phyloP scores from a whole-genome alignment of 2,113 vertebrate species.

The Chaetodon trifascialis region DNA sequence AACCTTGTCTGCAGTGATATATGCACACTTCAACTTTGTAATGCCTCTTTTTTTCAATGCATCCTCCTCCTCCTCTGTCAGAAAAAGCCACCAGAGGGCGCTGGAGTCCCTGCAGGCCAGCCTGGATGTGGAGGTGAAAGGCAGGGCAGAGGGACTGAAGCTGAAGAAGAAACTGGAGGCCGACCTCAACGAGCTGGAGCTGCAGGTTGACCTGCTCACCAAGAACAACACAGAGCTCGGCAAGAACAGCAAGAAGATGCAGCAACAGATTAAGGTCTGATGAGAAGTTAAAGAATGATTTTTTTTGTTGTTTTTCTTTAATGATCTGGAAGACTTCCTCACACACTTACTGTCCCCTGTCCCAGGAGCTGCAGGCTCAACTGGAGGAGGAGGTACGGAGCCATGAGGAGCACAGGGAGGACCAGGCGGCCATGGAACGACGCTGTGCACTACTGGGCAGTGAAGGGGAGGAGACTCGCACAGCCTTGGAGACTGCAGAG shows the following conservation, averaged over 20 bases:
- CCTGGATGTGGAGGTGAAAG: conserved; percentile 84
- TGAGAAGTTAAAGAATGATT: neutral
- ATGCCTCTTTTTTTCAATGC: neutral
- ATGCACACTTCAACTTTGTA: neutral
- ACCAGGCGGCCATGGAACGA: conserved; percentile 79
- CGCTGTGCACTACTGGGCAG: conserved; percentile 78
- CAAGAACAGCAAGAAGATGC: conserved; percentile 85
- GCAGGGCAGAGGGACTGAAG: conserved; percentile 77
- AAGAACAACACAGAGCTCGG: conserved; percentile 82
- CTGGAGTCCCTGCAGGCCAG: conserved; percentile 85
- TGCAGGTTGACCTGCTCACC: conserved; percentile 82
- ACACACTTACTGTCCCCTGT: neutral
- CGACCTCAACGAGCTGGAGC: conserved; percentile 82
- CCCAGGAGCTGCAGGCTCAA: conserved; percentile 85
- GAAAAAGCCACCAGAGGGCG: conserved; percentile 85
- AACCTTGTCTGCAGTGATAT: neutral
- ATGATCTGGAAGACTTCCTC: neutral
- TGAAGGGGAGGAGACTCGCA: conserved; percentile 76
- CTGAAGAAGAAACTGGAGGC: conserved; percentile 86
- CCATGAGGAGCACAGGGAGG: conserved; percentile 82
- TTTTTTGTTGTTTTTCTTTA: neutral
- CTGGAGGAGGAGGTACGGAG: conserved; percentile 82
- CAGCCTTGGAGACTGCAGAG: conserved; percentile 76
- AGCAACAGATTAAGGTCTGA: conserved; percentile 86
- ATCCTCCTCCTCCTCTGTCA: conserved; percentile 28